Conservation (phyloP, 2,888 invertebrate genomes). For the Lochmaea capreae region DNA sequence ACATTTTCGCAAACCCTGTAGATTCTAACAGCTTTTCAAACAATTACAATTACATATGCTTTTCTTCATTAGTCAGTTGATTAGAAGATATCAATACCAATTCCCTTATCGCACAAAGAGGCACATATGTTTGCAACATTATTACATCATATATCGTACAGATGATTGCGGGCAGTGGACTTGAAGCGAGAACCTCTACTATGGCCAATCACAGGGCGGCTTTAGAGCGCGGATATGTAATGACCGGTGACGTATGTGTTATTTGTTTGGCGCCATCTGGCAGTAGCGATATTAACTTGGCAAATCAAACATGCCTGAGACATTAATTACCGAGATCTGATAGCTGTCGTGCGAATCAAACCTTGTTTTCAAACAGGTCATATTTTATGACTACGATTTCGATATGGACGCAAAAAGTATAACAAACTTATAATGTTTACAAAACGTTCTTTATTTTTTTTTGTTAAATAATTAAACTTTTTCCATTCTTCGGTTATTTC, state of each 20-base stretch:
- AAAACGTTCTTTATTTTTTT: not conserved
- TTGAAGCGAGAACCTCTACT: constrained; percentile 51
- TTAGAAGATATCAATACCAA: constrained; percentile 65
- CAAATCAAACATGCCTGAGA: constrained; percentile 67
- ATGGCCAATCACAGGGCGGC: constrained; percentile 32
- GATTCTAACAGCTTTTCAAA: not conserved
- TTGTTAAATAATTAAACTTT: too few species aligned
- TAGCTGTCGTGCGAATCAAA: constrained; percentile 57
- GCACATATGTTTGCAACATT: constrained; percentile 66
- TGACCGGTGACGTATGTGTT: constrained; percentile 67
- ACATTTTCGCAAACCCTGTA: too few species aligned
- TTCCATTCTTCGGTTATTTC: not conserved
- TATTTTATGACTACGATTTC: constrained; percentile 27
- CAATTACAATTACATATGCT: constrained; percentile 58
- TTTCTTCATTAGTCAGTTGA: constrained; percentile 66
- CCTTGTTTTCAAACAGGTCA: constrained; percentile 49
- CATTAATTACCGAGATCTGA: constrained; percentile 65
- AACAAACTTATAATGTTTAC: constrained; percentile 7
- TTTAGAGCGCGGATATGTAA: constrained; percentile 58
- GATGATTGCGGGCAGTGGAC: constrained; percentile 64
- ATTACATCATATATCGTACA: constrained; percentile 67
- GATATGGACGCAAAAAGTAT: constrained; percentile 24
- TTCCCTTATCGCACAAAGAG: constrained; percentile 64
- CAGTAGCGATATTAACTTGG: constrained; percentile 68
- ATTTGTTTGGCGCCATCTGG: constrained; percentile 68